phyloP scores from a whole-genome alignment of 2,888 invertebrate genomes.

The Meganola albula region DNA sequence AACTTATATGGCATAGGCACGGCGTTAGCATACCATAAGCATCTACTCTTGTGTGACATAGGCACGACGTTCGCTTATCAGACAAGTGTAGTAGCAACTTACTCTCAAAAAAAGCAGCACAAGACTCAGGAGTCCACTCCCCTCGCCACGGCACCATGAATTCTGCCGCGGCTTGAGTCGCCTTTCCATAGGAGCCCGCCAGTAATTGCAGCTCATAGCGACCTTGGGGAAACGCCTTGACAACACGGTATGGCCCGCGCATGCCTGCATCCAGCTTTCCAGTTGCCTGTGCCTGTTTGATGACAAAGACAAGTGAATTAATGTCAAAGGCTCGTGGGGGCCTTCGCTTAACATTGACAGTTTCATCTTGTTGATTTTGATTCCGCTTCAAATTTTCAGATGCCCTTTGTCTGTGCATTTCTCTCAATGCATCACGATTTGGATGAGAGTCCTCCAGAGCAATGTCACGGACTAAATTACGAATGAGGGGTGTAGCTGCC shows the following conservation, averaged over 20 bases:
- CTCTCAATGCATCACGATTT: background rate
- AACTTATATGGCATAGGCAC: background rate
- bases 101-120: slow-evolving; percentile 8
- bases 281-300: background rate
- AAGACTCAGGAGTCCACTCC: slow-evolving; percentile 11
- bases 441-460: background rate
- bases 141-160: slow-evolving; percentile 9
- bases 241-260: background rate
- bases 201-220: slow-evolving; percentile 4
- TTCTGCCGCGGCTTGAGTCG: slow-evolving; percentile 9
- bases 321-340: background rate
- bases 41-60: background rate
- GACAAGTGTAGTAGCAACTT: background rate
- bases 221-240: background rate
- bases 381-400: background rate
- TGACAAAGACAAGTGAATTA: background rate
- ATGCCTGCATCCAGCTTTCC: slow-evolving; percentile 1
- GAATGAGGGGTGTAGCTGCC: background rate
- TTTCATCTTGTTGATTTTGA: background rate
- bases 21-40: background rate
- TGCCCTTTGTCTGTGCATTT: background rate
- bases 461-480: no score
- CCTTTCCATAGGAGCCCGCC: slow-evolving; percentile 11
- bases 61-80: background rate
- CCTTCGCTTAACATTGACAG: background rate